Evolutionary conservation across 2,113 vertebrate species (phyloP), one percentile per base, ranked within the genome.

Genomic region (Tetraodon nigroviridis): DNA sequence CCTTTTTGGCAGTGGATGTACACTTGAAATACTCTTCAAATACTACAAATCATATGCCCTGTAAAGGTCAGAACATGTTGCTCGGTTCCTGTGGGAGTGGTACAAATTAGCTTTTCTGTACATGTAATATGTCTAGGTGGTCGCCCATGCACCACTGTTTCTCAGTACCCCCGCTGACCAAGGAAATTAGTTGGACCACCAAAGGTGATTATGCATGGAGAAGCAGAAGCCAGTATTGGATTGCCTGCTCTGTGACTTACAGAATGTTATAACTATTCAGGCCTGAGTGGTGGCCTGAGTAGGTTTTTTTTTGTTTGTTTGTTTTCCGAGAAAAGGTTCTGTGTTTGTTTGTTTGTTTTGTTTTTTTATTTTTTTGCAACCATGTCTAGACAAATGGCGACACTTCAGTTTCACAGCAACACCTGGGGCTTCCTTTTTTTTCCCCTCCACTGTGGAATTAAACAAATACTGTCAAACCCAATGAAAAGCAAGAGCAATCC

Each of bases 391-490:
- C 78, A 74, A 88, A 84, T 81, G 87, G 88, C 90, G 87, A 90
- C 89, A 86, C 84, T 88, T 90, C 85, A 86, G 81, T 85, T 86
- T 89, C 81, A 79, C 79, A 77, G 79, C 79, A 74, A 64, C 75
- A 81, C 76, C 75, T 67, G 66, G 71, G 71, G 67, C 67, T 69
- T 71, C 72, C 69, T 79, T 82, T 81, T 82, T 80, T 78, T 82
- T 83, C 83, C 83, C 81, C 85, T 81, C 86, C 78, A 82, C 75
- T 71, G 79, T 84, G 84, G 84, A 90, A 89, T 91, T 91, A 92
- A 90, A 89, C 88, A 90, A 91, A 91, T 89, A 85, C 89, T 89
- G 91, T 91, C 91, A 91, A 89, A 88, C 81, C 86, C 89, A 92
- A 92, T 92, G 91, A 92, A 84, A 62, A 92, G 88, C 84, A 87